These are phyloP conservation scores for Mechanitis messenoides DNA, from an alignment of 2,888 invertebrate species.

Conservation along the genomic window DNA sequence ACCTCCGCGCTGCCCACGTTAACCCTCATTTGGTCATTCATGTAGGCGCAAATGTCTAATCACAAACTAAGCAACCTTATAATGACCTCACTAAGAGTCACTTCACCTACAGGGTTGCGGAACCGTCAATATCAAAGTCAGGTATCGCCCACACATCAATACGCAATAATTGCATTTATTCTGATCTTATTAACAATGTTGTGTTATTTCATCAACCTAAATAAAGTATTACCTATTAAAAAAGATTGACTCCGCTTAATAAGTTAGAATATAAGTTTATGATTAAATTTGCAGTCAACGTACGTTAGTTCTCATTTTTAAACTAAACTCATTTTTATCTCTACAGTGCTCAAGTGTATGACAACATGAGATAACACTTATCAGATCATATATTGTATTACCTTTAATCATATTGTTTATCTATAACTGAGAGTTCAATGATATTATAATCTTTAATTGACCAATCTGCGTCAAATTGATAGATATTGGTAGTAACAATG, in stretches of 20 bases:
- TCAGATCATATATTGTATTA: constrained; percentile 56
- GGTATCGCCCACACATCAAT: constrained; percentile 58
- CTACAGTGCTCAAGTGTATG: constrained; percentile 55
- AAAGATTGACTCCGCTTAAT: too few relatives aligned
- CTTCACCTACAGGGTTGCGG: constrained; percentile 64
- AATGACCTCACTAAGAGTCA: constrained; percentile 61
- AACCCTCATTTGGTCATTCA: constrained; percentile 74
- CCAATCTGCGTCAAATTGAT: constrained; percentile 40
- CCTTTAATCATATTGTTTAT: constrained; percentile 37
- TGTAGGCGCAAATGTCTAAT: constrained; percentile 68
- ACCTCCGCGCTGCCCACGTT: constrained; percentile 72
- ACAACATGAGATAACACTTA: constrained; percentile 56
- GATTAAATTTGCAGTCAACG: background rate
- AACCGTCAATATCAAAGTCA: constrained; percentile 53
- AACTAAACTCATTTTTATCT: constrained; percentile 65
- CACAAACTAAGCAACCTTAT: constrained; percentile 67
- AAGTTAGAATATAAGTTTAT: too few relatives aligned
- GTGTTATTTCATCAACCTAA: constrained; percentile 27
- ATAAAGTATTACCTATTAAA: background rate
- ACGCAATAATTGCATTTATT: constrained; percentile 47
- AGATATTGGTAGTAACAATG: constrained; percentile 6
- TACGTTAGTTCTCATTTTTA: constrained; percentile 33
- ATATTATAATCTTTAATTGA: constrained; percentile 52
- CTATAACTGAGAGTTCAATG: constrained; percentile 43
- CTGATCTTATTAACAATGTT: constrained; percentile 24